Evolutionary conservation across 1,140 invertebrate species (phyloP).

Genomic region (Helicorthomorpha holstii): DNA sequence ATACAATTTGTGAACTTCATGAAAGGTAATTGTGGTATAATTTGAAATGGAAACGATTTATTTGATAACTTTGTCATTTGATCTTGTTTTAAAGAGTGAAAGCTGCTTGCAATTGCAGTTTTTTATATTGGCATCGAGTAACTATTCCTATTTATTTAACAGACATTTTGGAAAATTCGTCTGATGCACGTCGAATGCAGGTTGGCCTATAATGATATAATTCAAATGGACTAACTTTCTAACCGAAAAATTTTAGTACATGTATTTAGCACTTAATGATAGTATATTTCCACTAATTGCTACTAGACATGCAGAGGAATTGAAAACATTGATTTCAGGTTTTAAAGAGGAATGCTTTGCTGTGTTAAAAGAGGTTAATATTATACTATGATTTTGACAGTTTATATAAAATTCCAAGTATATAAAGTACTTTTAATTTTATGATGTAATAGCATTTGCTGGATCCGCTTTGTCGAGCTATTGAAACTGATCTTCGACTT

Average conservation of each 20-base stretch:
- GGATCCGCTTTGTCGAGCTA: slow-evolving; percentile 58
- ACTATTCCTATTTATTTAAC: slow-evolving; percentile 52
- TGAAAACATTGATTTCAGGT: slow-evolving; percentile 20
- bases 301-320: slow-evolving; percentile 22
- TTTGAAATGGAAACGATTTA: too few relatives aligned
- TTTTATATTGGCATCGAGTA: slow-evolving; percentile 65
- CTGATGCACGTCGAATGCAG: slow-evolving; percentile 39
- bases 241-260: slow-evolving; percentile 34
- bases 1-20: slow-evolving; percentile 39
- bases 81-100: slow-evolving; percentile 27
- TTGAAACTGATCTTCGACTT: slow-evolving; percentile 78
- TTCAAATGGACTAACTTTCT: too few relatives aligned
- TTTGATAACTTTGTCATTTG: slow-evolving; percentile 5
- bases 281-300: slow-evolving; percentile 27
- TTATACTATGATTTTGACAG: neutral
- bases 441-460: slow-evolving; percentile 31
- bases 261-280: slow-evolving; percentile 44
- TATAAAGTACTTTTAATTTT: slow-evolving; percentile 5
- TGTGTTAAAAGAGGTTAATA: slow-evolving; percentile 25
- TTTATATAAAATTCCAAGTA: slow-evolving; percentile 10
- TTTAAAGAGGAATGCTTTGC: slow-evolving; percentile 26
- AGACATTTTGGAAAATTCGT: slow-evolving; percentile 41
- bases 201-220: slow-evolving; percentile 22
- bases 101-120: slow-evolving; percentile 48
- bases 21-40: slow-evolving; percentile 25